phyloP scores from a whole-genome alignment of 2,888 invertebrate species.

The Calameuta pallipes region DNA sequence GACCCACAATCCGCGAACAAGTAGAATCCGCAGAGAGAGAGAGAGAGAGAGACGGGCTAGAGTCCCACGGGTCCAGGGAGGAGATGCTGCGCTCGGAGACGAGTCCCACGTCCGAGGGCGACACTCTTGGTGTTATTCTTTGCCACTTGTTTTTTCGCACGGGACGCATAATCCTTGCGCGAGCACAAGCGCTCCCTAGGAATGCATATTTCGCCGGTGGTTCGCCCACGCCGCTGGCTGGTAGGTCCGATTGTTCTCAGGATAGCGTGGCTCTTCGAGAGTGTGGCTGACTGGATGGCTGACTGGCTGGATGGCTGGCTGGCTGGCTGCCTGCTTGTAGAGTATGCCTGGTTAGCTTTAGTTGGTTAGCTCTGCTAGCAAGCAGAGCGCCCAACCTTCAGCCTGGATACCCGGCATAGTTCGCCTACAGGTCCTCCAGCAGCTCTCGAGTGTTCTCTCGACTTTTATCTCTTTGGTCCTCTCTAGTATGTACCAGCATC shows the following conservation, averaged over 20 bases:
- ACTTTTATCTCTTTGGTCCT: slow-evolving; percentile 8
- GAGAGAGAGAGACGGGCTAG: too few relatives aligned
- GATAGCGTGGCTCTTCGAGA: slow-evolving; percentile 38
- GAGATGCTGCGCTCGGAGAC: not conserved
- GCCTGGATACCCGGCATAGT: slow-evolving; percentile 63
- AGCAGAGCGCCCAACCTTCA: slow-evolving; percentile 57
- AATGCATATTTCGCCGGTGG: slow-evolving; percentile 54
- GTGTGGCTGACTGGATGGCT: slow-evolving; percentile 24
- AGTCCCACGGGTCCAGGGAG: not conserved
- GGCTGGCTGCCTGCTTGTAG: slow-evolving; percentile 10
- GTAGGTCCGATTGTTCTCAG: slow-evolving; percentile 64
- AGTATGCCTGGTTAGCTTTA: slow-evolving; percentile 9
- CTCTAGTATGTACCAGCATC: slow-evolving; percentile 6
- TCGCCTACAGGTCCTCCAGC: slow-evolving; percentile 59
- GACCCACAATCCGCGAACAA: not conserved
- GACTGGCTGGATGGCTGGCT: slow-evolving; percentile 5
- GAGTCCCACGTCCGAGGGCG: not conserved
- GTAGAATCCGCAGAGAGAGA: not conserved
- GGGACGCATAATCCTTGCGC: slow-evolving; percentile 34
- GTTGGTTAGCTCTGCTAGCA: slow-evolving; percentile 42
- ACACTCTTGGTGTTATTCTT: not conserved
- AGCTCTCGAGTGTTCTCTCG: not conserved
- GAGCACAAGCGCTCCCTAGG: slow-evolving; percentile 42
- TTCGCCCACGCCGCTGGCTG: slow-evolving; percentile 57
- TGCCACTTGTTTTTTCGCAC: not conserved